phyloP scores from a whole-genome alignment of 2,888 invertebrate genomes.

The Gortyna flavago region DNA sequence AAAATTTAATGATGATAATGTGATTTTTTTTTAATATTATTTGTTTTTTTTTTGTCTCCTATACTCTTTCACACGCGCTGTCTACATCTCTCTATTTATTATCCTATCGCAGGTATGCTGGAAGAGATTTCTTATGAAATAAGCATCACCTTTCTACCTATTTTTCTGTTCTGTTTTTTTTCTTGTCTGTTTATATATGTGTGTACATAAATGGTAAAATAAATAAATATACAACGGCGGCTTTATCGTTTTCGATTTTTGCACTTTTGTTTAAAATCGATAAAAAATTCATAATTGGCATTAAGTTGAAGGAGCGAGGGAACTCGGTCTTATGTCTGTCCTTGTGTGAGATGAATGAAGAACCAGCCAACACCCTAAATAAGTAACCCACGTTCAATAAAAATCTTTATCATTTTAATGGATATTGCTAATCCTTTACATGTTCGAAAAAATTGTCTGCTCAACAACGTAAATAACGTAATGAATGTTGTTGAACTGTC shows the following conservation, averaged over 20 bases:
- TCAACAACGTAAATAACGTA: not conserved
- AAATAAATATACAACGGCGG: not conserved
- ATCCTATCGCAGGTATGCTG: too few species aligned
- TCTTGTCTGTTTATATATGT: too few species aligned
- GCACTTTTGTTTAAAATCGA: slow-evolving; percentile 42
- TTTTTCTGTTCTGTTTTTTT: too few species aligned
- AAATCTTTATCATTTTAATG: not conserved
- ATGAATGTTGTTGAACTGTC: not conserved
- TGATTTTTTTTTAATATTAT: too few species aligned
- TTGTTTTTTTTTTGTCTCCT: too few species aligned
- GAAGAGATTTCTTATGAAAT: too few species aligned
- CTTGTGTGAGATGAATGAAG: not conserved
- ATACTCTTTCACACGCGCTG: too few species aligned
- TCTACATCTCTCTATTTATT: too few species aligned
- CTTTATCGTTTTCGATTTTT: not conserved
- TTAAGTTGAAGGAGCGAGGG: not conserved
- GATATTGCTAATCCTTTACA: not conserved
- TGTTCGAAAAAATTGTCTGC: not conserved
- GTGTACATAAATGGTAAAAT: too few species aligned
- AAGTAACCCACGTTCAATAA: not conserved
- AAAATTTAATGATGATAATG: too few species aligned
- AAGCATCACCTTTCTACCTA: too few species aligned
- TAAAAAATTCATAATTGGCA: slow-evolving; percentile 38
- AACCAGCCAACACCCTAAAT: not conserved
- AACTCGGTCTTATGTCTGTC: not conserved